Conservation (phyloP, 1,140 invertebrate genomes). For the Drosophila elegans region DNA sequence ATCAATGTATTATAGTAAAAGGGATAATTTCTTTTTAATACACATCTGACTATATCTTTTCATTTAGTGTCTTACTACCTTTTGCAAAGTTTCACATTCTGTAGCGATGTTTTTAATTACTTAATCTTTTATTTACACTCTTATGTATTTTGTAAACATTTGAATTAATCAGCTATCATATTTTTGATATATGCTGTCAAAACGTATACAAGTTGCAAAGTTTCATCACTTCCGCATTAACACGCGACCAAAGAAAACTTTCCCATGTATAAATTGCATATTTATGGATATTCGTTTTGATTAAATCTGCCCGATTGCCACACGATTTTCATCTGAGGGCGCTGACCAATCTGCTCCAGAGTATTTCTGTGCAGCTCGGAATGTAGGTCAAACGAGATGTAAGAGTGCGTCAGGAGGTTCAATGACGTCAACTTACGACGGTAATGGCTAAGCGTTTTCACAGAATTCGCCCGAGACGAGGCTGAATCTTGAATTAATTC, state of each 20-base stretch:
- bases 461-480: slow-evolving; percentile 39
- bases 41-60: no score
- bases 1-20: no score
- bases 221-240: slow-evolving; percentile 25
- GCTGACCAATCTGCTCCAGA: slow-evolving; percentile 8
- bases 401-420: neutral
- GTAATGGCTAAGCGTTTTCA: slow-evolving; percentile 20
- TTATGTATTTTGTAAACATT: no score
- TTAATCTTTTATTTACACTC: no score
- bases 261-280: slow-evolving; percentile 59
- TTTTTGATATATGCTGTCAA: neutral
- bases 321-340: slow-evolving; percentile 15
- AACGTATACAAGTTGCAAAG: neutral
- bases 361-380: slow-evolving; percentile 4
- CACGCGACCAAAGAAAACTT: slow-evolving; percentile 45
- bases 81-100: no score
- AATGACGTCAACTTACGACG: slow-evolving; percentile 56
- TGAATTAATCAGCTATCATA: no score
- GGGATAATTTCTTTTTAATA: no score
- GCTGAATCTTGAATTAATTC: slow-evolving; percentile 57
- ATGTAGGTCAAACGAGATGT: slow-evolving; percentile 55
- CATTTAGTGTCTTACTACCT: no score
- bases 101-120: no score
- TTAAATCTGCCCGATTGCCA: slow-evolving; percentile 35
- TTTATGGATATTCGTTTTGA: slow-evolving; percentile 34